These are phyloP conservation scores for Astyanax mexicanus DNA, from an alignment of 2,797 vertebrate species.

Conservation along the genomic window DNA sequence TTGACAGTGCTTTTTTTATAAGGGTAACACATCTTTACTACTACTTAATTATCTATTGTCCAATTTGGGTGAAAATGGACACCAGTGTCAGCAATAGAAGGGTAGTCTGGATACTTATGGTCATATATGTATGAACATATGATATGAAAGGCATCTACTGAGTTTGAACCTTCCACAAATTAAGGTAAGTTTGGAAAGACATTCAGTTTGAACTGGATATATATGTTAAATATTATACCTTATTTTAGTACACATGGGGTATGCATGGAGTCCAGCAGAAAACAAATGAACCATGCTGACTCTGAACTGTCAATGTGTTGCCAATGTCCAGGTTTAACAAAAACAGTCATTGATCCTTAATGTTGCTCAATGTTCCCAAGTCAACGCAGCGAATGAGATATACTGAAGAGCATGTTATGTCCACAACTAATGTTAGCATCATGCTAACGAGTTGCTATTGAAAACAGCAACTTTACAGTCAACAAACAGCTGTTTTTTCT, in stretches of 20 bases:
- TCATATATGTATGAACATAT: background rate
- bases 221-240: constrained; percentile 5
- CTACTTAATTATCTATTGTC: too few relatives aligned
- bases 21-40: too few relatives aligned
- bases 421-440: constrained; percentile 11
- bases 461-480: background rate
- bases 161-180: background rate
- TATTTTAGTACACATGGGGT: background rate
- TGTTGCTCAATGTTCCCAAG: background rate
- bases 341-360: background rate
- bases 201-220: background rate
- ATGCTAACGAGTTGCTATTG: background rate
- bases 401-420: background rate
- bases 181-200: background rate
- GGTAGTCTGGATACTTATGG: background rate
- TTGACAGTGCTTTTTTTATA: background rate
- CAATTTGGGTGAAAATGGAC: background rate
- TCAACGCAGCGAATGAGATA: background rate
- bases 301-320: background rate
- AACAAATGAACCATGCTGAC: background rate
- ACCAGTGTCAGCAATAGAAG: background rate
- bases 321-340: background rate
- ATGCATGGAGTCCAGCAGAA: background rate
- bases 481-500: background rate
- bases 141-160: background rate